Conservation (phyloP, 1,140 invertebrate genomes). For the Helicoverpa zea region DNA sequence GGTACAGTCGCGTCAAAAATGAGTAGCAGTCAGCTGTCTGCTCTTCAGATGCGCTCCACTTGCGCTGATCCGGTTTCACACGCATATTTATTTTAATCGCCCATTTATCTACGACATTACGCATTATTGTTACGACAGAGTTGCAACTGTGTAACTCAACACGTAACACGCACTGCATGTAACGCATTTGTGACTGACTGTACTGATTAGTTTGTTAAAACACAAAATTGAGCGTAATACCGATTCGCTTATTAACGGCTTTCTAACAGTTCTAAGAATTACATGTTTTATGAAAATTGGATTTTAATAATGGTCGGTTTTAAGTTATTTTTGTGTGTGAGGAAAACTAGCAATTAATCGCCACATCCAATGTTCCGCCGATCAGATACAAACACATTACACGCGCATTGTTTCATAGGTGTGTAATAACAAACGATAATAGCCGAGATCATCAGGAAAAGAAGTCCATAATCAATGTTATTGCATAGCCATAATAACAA, state of each 20-base stretch:
- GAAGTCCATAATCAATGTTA: neutral
- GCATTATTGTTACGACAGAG: slow-evolving; percentile 46
- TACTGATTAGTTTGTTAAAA: slow-evolving; percentile 45
- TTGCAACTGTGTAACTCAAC: slow-evolving; percentile 31
- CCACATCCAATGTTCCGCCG: neutral
- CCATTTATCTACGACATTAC: slow-evolving; percentile 49
- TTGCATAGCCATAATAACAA: neutral
- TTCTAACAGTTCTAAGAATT: slow-evolving; percentile 36
- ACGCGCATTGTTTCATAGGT: neutral
- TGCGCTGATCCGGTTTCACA: slow-evolving; percentile 42
- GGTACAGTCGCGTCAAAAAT: slow-evolving; percentile 22
- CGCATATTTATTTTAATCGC: slow-evolving; percentile 47
- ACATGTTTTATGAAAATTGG: slow-evolving; percentile 35
- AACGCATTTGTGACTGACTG: slow-evolving; percentile 37
- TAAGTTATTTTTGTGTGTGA: slow-evolving; percentile 28
- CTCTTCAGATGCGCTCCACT: slow-evolving; percentile 44
- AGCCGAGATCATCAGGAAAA: neutral
- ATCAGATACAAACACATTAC: neutral
- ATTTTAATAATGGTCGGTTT: slow-evolving; percentile 33
- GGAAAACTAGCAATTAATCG: slow-evolving; percentile 29
- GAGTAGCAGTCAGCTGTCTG: slow-evolving; percentile 33
- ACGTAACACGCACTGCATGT: slow-evolving; percentile 42
- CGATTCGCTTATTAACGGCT: slow-evolving; percentile 43
- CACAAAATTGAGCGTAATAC: slow-evolving; percentile 45
- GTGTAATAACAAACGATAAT: slow-evolving; percentile 1